These are phyloP conservation scores for Vanessa atalanta DNA, from an alignment of 1,140 invertebrate genomes.

Conservation along the genomic window DNA sequence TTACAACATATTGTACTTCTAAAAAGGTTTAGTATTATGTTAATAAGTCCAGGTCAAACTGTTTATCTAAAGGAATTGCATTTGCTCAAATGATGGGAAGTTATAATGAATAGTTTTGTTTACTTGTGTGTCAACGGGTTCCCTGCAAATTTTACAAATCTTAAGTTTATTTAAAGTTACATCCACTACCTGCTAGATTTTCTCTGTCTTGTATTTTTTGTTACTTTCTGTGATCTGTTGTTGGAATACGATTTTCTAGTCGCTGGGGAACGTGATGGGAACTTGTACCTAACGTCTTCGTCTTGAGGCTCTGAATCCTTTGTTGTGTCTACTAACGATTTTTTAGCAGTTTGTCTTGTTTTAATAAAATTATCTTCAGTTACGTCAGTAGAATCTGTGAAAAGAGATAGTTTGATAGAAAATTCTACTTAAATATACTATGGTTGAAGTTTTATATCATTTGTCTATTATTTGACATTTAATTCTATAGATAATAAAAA, in stretches of 20 bases:
- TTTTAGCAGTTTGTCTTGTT: neutral
- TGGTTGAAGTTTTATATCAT: too few relatives aligned
- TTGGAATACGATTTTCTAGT: slow-evolving; percentile 12
- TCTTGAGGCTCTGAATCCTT: slow-evolving; percentile 20
- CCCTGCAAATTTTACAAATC: too few relatives aligned
- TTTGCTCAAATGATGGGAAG: neutral
- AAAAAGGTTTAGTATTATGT: neutral
- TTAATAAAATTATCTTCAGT: neutral
- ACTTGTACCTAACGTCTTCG: slow-evolving; percentile 47
- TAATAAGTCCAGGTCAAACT: neutral
- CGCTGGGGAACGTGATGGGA: slow-evolving; percentile 37
- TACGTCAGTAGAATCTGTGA: slow-evolving; percentile 1
- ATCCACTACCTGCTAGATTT: slow-evolving; percentile 44
- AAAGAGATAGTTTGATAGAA: neutral
- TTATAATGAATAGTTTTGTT: too few relatives aligned
- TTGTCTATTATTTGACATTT: too few relatives aligned
- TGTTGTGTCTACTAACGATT: neutral
- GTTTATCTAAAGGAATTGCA: neutral
- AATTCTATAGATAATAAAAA: too few relatives aligned
- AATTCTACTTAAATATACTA: too few relatives aligned
- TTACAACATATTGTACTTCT: neutral
- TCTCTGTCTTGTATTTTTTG: slow-evolving; percentile 29
- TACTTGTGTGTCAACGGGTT: too few relatives aligned
- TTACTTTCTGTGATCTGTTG: slow-evolving; percentile 25
- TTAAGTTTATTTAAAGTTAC: slow-evolving; percentile 1